Evolutionary conservation across 2,888 invertebrate species (phyloP), one percentile per base, ranked within the genome.

Genomic region (Perithous albicinctus): DNA sequence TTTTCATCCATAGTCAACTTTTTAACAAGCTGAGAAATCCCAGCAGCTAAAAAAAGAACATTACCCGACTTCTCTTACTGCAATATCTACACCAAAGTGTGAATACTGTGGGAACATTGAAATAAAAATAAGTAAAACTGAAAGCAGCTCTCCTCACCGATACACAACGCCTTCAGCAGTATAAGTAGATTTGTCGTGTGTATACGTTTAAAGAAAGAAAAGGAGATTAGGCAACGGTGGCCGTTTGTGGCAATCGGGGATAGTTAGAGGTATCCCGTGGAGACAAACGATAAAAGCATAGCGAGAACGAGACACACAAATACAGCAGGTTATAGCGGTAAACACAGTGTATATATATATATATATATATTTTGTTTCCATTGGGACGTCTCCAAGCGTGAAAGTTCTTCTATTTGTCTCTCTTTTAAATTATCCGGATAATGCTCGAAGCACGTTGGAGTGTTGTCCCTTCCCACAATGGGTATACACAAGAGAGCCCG

Each of bases 341-440:
- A n/a, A 35, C 7, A 66, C 41, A 20, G 7, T 48, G 8, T 46
- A 26, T 15, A 41, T n/a, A n/a, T n/a, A n/a, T n/a, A n/a, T n/a
- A n/a, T n/a, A n/a, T n/a, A n/a, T n/a, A n/a, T n/a, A n/a, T n/a
- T 8, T 23, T 23, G 5, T 15, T 56, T 15, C 54, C 41, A 56
- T 41, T 26, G 26, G 15, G 43, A 76, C 61, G 23, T 46, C 46
- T 15, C 70, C 15, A 35, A 70, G 77, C 61, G 61, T 70, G 38
- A 77, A 77, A 61, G 29, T 77, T 70, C 23, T 26, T 20, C 46
- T 70, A 70, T 61, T 63, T 61, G 69, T 70, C 77, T 77, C 54
- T 56, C 67, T 32, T 77, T 63, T 32, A 61, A 77, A 77, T 70
- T 70, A 67, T 48, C 51, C 46, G 69, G 46, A 59, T 70, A 70